A percentile compares a stretch with the other conserved stretches of the same genome.
These are phyloP conservation scores for Hyaena hyaena DNA, from an alignment of 2,113 vertebrate genomes.

Conservation along the genomic window DNA sequence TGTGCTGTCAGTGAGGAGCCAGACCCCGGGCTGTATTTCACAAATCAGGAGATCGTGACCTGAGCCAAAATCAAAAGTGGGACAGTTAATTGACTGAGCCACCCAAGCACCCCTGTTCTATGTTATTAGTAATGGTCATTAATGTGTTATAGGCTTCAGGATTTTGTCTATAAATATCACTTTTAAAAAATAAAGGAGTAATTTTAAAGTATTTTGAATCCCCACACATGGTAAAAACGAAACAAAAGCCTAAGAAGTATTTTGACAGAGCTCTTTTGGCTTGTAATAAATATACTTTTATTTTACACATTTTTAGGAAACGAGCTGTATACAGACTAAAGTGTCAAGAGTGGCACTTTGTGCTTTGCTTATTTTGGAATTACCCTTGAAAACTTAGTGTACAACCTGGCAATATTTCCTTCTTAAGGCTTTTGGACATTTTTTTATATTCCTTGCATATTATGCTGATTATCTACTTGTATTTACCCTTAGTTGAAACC, in stretches of 20 bases:
- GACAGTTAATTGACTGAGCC: too few species aligned
- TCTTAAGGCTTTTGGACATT: not conserved
- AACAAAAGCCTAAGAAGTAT: not conserved
- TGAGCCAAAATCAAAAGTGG: too few species aligned
- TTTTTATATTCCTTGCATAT: not conserved
- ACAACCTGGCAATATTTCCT: not conserved
- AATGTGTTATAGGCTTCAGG: not conserved
- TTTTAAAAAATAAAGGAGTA: not conserved
- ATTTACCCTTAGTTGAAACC: not conserved
- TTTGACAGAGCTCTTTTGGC: not conserved
- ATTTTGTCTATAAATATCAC: slow-evolving; percentile 17
- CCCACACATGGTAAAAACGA: not conserved
- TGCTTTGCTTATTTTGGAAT: slow-evolving; percentile 4
- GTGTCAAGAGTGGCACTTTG: not conserved
- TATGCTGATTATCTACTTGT: not conserved
- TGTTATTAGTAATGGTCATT: not conserved
- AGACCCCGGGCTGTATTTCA: too few species aligned
- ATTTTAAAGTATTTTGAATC: slow-evolving; percentile 5
- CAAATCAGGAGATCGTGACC: too few species aligned
- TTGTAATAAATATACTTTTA: not conserved
- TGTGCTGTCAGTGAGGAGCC: too few species aligned
- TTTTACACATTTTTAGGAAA: not conserved
- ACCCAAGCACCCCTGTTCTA: not conserved
- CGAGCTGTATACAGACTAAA: not conserved
- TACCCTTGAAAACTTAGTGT: slow-evolving; percentile 1